A percentile compares a stretch with the other conserved stretches of the same genome.
phyloP scores from a whole-genome alignment of 2,888 invertebrate genomes.

The Dysmachus trigonus region DNA sequence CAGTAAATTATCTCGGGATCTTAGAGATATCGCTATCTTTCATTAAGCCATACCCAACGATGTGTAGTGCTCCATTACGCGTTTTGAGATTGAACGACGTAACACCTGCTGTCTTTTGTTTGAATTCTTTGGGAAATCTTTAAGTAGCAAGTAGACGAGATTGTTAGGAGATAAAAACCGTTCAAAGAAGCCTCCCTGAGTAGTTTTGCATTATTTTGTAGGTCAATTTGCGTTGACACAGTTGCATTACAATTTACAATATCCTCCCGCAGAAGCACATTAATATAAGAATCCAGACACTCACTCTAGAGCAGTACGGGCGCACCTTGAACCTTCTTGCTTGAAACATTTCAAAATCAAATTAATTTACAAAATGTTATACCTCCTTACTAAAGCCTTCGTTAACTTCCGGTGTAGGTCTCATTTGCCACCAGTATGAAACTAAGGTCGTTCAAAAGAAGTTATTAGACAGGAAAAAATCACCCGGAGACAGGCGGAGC shows the following conservation, averaged over 20 bases:
- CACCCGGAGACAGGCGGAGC: neutral
- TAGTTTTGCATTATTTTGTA: neutral
- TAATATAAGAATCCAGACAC: neutral
- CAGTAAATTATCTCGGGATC: neutral
- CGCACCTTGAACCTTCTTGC: neutral
- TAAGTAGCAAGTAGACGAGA: neutral
- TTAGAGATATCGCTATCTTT: neutral
- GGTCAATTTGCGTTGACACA: neutral
- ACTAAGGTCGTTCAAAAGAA: neutral
- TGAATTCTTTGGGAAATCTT: neutral
- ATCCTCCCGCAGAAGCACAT: neutral
- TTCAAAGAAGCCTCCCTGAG: neutral
- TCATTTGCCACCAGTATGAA: neutral
- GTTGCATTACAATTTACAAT: neutral
- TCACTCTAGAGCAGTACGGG: neutral
- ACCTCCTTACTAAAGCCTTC: neutral
- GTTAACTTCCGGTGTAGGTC: neutral
- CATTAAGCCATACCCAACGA: neutral
- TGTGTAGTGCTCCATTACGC: neutral
- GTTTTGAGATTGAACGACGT: neutral
- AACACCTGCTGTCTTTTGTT: neutral
- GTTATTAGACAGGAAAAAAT: neutral
- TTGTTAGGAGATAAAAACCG: neutral
- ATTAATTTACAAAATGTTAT: neutral
- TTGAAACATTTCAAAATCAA: neutral